Evolutionary conservation across 2,113 vertebrate species (phyloP).

Genomic region (Nycticorax nycticorax): DNA sequence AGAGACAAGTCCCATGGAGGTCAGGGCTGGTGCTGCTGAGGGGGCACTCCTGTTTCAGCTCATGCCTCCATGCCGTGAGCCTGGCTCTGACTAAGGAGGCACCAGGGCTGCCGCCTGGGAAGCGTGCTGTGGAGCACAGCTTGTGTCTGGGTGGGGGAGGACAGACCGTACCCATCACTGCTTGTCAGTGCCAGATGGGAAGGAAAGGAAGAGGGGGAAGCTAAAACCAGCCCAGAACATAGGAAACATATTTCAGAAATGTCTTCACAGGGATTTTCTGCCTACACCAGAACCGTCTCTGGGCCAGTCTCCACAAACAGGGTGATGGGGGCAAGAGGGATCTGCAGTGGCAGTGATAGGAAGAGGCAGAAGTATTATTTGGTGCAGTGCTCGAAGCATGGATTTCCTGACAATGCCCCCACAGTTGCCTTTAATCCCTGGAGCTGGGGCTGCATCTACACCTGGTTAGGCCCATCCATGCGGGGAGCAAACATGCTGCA

Average conservation of each 20-base stretch:
- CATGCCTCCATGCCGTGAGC: fast-evolving
- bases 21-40: neutral
- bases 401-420: fast-evolving
- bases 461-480: fast-evolving
- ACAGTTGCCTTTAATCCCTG: neutral
- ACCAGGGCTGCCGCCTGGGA: fast-evolving
- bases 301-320: neutral
- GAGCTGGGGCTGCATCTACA: neutral
- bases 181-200: neutral
- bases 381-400: fast-evolving
- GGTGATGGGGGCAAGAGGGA: fast-evolving
- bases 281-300: fast-evolving
- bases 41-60: fast-evolving
- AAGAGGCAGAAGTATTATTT: neutral
- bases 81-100: fast-evolving
- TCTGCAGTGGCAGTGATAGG: neutral
- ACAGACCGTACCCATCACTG: neutral
- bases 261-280: neutral
- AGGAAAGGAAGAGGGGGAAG: neutral
- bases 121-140: neutral
- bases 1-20: fast-evolving
- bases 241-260: neutral
- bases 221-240: neutral
- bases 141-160: neutral
- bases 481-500: fast-evolving